Conservation (phyloP, 2,113 vertebrate species). For the Tragelaphus buxtoni region DNA sequence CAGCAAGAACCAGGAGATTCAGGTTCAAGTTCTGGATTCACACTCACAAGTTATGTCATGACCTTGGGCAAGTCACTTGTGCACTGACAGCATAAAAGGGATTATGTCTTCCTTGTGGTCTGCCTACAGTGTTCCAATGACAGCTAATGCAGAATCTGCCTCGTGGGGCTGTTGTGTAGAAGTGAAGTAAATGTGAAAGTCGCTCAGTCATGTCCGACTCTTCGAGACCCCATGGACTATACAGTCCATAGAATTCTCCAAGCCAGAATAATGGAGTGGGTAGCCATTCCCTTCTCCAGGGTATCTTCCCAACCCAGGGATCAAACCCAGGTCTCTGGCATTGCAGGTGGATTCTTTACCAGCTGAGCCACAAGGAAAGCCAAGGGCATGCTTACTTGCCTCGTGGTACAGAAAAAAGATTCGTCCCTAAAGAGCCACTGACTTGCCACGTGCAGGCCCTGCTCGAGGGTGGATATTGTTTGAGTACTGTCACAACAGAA, state of each 20-base stretch:
- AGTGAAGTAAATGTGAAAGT: background rate
- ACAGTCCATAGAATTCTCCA: background rate
- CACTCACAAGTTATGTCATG: background rate
- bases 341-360: background rate
- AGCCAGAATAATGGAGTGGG: background rate
- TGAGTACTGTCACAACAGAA: background rate
- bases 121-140: too few species aligned
- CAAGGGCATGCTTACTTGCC: background rate
- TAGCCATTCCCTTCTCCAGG: background rate
- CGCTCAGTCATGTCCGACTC: rapidly evolving
- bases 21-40: background rate
- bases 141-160: too few species aligned
- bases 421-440: background rate
- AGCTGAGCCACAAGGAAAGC: background rate
- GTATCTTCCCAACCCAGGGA: background rate
- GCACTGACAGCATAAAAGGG: too few species aligned
- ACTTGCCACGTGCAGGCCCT: background rate
- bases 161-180: background rate
- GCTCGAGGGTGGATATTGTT: background rate
- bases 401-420: background rate
- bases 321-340: background rate
- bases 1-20: background rate
- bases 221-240: background rate
- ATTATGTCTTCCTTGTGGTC: too few species aligned
- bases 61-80: background rate